These are phyloP conservation scores for Noctua fimbriata DNA, from an alignment of 2,888 invertebrate species.

Conservation along the genomic window DNA sequence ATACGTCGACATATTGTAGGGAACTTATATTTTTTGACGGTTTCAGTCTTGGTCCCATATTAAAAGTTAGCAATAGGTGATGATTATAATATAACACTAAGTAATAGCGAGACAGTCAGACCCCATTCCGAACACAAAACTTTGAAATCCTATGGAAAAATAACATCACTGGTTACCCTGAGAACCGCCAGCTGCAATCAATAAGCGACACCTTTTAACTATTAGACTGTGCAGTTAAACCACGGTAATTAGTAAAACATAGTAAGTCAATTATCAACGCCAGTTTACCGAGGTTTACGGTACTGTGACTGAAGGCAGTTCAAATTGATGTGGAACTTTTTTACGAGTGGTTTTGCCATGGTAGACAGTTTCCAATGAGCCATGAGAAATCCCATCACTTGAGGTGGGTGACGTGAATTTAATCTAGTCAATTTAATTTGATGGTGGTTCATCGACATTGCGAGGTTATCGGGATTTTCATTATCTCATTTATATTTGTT, in stretches of 20 bases:
- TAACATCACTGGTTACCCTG: neutral
- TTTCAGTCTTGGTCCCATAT: neutral
- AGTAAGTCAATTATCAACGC: constrained; percentile 32
- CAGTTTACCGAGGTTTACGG: constrained; percentile 30
- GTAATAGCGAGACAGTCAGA: neutral
- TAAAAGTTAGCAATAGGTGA: neutral
- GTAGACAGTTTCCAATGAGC: constrained; percentile 25
- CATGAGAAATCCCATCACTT: constrained; percentile 11
- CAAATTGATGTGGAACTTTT: constrained; percentile 43
- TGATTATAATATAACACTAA: neutral
- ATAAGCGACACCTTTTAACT: constrained; percentile 13
- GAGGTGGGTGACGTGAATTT: neutral
- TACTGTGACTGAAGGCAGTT: constrained; percentile 15
- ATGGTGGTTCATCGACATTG: neutral
- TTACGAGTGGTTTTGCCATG: constrained; percentile 34
- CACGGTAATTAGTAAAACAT: constrained; percentile 45
- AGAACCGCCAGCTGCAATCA: constrained; percentile 15
- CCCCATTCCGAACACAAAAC: neutral
- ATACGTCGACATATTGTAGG: neutral
- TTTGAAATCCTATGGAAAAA: neutral
- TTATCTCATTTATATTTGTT: neutral
- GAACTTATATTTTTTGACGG: neutral
- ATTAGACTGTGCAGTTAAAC: constrained; percentile 34
- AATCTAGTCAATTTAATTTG: neutral
- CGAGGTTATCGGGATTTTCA: neutral